Conservation (phyloP, 2,888 invertebrate genomes). For the Cephus runcator region DNA sequence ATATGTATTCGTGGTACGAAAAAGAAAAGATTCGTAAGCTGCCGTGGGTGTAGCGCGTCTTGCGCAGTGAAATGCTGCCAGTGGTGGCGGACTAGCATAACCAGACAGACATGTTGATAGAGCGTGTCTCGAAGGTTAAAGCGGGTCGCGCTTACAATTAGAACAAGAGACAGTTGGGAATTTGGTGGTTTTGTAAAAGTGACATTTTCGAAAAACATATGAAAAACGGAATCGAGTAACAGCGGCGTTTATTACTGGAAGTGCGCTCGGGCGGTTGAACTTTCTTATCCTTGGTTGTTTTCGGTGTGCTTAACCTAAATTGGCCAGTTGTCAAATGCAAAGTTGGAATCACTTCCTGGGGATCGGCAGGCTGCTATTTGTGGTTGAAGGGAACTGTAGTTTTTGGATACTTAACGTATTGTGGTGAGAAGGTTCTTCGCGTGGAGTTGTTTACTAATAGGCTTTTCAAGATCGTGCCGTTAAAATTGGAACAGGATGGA, state of each 20-base stretch:
- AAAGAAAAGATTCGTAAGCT: not conserved
- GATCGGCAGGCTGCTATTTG: not conserved
- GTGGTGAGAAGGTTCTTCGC: not conserved
- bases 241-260: not conserved
- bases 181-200: not conserved
- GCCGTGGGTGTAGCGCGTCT: not conserved
- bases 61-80: not conserved
- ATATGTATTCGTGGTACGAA: not conserved
- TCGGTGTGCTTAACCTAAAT: not conserved
- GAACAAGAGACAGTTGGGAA: not conserved
- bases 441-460: not conserved
- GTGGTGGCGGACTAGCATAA: not conserved
- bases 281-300: not conserved
- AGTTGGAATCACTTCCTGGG: not conserved
- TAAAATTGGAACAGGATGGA: conserved; percentile 17
- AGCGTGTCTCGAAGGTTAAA: not conserved
- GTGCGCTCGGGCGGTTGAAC: not conserved
- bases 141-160: not conserved
- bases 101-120: not conserved
- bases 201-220: not conserved
- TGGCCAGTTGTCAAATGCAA: not conserved
- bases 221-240: not conserved
- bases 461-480: not conserved
- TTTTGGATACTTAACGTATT: not conserved
- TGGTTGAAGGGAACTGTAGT: not conserved